Evolutionary conservation across 2,797 vertebrate species (phyloP), one percentile per base, ranked within the genome.

Genomic region (Ctenosaura bakeri): DNA sequence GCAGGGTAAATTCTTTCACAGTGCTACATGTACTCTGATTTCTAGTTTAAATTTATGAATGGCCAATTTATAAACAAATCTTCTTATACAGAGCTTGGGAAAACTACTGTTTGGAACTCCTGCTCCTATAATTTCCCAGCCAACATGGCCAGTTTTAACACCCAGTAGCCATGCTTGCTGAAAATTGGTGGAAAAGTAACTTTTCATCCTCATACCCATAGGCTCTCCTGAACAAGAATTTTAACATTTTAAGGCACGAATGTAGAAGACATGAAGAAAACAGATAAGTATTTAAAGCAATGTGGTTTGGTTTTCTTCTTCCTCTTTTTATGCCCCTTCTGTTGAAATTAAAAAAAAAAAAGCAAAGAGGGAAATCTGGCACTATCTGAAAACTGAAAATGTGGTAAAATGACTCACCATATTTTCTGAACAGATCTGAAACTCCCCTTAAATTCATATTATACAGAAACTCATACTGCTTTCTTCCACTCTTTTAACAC

Each of bases 371-470:
- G 32, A 18, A 52, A 85, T 85, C 29, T 32, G 71, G 16, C 38
- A 50, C 3, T 32, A 50, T 18, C 16, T 22, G 14, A 38, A 52
- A 93, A 90, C 62, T 82, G 77, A 93, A 62, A 91, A 87, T 0
- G 10, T 62, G 86, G 52, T 89, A 74, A 92, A 95, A 22, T 52
- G 38, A 95, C 94, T 96, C 91, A 96, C 94, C 93, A 92, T 94
- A 90, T 83, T 83, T 76, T 86, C 42, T 91, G 59, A 82, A 88
- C 14, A 42, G 89, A 82, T 87, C 82, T 83, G 86, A 85, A 93
- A 87, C 84, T 91, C 86, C 62, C 50, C 46, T 93, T 91, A 91
- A 86, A 32, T 78, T 26, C 22, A 88, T 71, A 93, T 88, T 71
- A 90, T 32, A 2, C 83, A 85, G 18, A 77, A 91, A 79, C 80